Conservation (phyloP, 1,140 invertebrate genomes). For the Pseudomyrmex dendroicus region DNA sequence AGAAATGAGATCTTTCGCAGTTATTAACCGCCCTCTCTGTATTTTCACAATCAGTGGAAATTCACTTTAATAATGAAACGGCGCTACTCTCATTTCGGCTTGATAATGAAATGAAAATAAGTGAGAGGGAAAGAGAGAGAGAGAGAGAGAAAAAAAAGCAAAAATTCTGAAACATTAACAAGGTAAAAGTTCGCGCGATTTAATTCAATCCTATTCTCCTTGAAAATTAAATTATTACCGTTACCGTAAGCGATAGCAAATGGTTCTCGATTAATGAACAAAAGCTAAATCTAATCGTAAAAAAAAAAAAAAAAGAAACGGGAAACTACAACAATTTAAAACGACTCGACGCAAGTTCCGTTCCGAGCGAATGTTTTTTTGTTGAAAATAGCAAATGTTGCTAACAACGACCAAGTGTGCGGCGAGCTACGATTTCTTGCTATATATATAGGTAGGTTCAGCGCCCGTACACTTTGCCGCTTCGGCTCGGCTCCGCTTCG, state of each 20-base stretch:
- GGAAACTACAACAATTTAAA: neutral
- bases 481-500: constrained; percentile 17
- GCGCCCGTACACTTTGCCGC: constrained; percentile 19
- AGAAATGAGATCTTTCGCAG: constrained; percentile 26
- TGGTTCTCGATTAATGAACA: neutral
- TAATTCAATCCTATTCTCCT: neutral
- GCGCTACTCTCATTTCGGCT: constrained; percentile 34
- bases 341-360: neutral
- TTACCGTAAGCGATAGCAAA: constrained; percentile 5
- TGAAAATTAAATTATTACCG: neutral
- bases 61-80: constrained; percentile 28
- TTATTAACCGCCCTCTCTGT: constrained; percentile 31
- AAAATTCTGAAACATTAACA: constrained; percentile 26
- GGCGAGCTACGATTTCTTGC: neutral
- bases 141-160: neutral
- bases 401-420: constrained; percentile 19
- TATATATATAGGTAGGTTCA: neutral
- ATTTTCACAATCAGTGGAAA: constrained; percentile 42
- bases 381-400: neutral
- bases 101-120: constrained; percentile 57
- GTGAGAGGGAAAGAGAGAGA: neutral
- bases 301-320: neutral
- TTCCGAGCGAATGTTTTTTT: neutral
- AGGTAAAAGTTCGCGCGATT: constrained; percentile 3
- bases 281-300: too few relatives aligned